Base-by-base conservation (phyloP, 2,888 invertebrate genomes). In the Synergus japonicus region DNA sequence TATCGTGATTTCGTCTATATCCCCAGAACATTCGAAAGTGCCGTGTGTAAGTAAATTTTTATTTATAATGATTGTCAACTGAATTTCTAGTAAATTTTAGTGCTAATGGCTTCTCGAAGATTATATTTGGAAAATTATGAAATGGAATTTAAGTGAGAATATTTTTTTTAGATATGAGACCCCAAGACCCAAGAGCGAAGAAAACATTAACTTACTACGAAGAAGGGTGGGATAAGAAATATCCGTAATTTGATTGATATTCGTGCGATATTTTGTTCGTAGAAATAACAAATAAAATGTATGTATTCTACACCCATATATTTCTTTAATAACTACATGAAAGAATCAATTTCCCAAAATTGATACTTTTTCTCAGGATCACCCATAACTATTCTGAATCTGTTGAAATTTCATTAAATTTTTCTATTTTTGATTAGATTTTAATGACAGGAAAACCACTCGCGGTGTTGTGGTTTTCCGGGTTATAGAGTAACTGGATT, bases 121-220 rank as follows among this genome's bases (percentile, higher is more conserved):
- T 60, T 22, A 10, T 60, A 10, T 22, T 29, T 13, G 1, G 5
- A 18, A 18, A 60, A 29, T 22, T 29, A 60, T 29, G 4, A 18
- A 60, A 29, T 1, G 4, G 22, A 60, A 60, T 22, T 12, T 22
- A 12, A 22, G 22, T 2, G 22, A 10, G 22, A 10, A 60, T 60
- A 43, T 18, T 15, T 37, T 80, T 73, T 83, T 86, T 77, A 90
- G 90, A 90, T 79, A 73, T 79, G 43, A 85, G 89, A 80, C 86
- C 89, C 0, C 85, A 85, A 2, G 87, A 89, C 83, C 89, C 88
- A 9, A 46, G 49, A 76, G 81, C 82, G 7, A 3, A 49, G 2
- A 66, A 2, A 73, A 73, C 73, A 54, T 9, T 73, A 41, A 73
- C 73, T n/a, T 73, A 41, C n/a, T 73, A 73, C 41, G 73, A 73